A percentile compares a stretch with the other conserved stretches of the same genome.
phyloP scores from a whole-genome alignment of 2,888 invertebrate genomes.

The Deroplatys truncata region DNA sequence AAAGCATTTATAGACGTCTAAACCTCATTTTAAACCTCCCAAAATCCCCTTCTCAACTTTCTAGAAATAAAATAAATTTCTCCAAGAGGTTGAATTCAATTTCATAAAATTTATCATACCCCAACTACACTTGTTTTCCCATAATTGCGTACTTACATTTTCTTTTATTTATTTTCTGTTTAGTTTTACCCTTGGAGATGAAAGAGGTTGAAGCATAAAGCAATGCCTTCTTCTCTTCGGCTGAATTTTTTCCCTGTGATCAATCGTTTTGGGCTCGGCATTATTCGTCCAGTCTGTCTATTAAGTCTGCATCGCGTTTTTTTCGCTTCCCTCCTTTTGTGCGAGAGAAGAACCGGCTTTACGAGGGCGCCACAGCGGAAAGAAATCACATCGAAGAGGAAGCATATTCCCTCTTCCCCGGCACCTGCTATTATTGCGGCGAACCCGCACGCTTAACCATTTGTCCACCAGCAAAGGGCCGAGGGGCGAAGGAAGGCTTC shows the following conservation, averaged over 20 bases:
- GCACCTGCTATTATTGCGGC: not conserved
- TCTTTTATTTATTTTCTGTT: too few relatives aligned
- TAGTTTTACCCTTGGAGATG: not conserved
- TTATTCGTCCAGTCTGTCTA: not conserved
- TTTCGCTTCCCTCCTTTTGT: not conserved
- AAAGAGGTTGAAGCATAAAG: not conserved
- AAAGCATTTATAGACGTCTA: too few relatives aligned
- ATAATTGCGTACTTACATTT: too few relatives aligned
- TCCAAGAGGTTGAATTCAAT: too few relatives aligned
- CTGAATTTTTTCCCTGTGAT: not conserved
- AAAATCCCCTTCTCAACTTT: too few relatives aligned
- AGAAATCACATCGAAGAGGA: not conserved
- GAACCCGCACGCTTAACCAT: not conserved
- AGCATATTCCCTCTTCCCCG: not conserved
- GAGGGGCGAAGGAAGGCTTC: not conserved
- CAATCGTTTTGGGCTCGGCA: not conserved
- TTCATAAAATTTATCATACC: too few relatives aligned
- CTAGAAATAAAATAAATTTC: too few relatives aligned
- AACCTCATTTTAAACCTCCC: too few relatives aligned
- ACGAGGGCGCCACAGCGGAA: not conserved
- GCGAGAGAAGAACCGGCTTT: not conserved
- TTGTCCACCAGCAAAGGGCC: constrained; percentile 2
- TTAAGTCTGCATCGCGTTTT: not conserved
- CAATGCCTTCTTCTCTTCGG: not conserved
- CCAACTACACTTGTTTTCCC: too few relatives aligned